These are phyloP conservation scores for Heteropelma amictum DNA, from an alignment of 2,888 invertebrate genomes.

Conservation along the genomic window DNA sequence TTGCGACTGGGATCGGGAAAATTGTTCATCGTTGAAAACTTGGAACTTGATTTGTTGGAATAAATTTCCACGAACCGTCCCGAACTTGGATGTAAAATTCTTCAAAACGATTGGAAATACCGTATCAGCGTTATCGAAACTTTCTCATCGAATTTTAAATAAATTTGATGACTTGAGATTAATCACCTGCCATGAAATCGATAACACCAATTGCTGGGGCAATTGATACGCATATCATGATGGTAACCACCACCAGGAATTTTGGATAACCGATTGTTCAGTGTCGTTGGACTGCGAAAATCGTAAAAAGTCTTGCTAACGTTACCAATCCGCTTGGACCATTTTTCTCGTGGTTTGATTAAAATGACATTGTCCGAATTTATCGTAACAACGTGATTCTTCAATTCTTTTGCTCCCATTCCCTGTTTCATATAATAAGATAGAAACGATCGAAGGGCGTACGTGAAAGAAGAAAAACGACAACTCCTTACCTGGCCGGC, in stretches of 20 bases:
- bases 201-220: conserved; percentile 64
- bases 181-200: conserved; percentile 74
- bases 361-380: conserved; percentile 78
- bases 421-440: conserved; percentile 63
- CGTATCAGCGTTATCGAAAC: not conserved
- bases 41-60: conserved; percentile 81
- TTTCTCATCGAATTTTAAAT: not conserved
- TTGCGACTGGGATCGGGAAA: conserved; percentile 69
- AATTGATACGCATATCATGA: conserved; percentile 78
- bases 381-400: conserved; percentile 75
- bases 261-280: conserved; percentile 69
- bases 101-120: conserved; percentile 47
- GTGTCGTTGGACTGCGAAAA: conserved; percentile 76
- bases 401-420: conserved; percentile 71
- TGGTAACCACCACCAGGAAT: conserved; percentile 79
- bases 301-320: conserved; percentile 77
- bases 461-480: not conserved
- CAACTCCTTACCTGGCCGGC: conserved; percentile 80
- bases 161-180: not conserved
- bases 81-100: conserved; percentile 74
- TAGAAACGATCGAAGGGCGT: not conserved
- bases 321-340: conserved; percentile 69
- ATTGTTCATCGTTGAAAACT: conserved; percentile 81
- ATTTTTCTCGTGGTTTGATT: conserved; percentile 71
- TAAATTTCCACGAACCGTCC: conserved; percentile 80